These are phyloP conservation scores for Lypha dubia DNA, from an alignment of 2,888 invertebrate species.

Conservation along the genomic window DNA sequence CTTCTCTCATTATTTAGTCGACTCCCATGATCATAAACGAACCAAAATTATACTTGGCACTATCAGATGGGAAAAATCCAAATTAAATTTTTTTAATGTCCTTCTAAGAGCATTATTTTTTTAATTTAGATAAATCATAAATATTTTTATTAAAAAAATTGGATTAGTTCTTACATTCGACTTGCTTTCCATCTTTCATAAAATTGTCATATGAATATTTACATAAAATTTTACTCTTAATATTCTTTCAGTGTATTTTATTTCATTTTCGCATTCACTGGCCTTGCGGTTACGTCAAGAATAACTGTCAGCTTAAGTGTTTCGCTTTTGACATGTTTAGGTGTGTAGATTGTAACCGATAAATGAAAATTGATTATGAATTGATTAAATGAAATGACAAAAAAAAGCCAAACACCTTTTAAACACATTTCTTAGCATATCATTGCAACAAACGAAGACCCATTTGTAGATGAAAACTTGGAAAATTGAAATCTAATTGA, in stretches of 20 bases:
- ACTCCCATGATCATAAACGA: too few relatives aligned
- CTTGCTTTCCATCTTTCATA: not conserved
- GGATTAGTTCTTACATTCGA: too few relatives aligned
- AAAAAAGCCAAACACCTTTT: not conserved
- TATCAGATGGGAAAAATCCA: too few relatives aligned
- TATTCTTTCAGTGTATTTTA: not conserved
- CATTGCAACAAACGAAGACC: not conserved
- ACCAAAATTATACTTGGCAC: too few relatives aligned
- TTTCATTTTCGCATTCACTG: not conserved
- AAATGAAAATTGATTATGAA: constrained; percentile 70
- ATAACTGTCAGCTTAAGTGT: constrained; percentile 73
- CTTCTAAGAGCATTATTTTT: too few relatives aligned
- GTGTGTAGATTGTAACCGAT: constrained; percentile 70
- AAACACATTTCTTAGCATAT: constrained; percentile 23
- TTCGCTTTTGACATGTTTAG: constrained; percentile 71
- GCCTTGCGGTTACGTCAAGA: constrained; percentile 39
- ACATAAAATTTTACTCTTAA: not conserved
- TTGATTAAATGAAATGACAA: constrained; percentile 59
- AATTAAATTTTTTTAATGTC: too few relatives aligned
- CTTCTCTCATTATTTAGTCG: too few relatives aligned
- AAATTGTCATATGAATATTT: not conserved
- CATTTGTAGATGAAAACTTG: constrained; percentile 4
- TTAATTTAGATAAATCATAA: too few relatives aligned
- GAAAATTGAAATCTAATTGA: constrained; percentile 32
- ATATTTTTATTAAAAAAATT: too few relatives aligned